Evolutionary conservation across 2,113 vertebrate genomes (phyloP).

Genomic region (Glaucidium brasilianum): DNA sequence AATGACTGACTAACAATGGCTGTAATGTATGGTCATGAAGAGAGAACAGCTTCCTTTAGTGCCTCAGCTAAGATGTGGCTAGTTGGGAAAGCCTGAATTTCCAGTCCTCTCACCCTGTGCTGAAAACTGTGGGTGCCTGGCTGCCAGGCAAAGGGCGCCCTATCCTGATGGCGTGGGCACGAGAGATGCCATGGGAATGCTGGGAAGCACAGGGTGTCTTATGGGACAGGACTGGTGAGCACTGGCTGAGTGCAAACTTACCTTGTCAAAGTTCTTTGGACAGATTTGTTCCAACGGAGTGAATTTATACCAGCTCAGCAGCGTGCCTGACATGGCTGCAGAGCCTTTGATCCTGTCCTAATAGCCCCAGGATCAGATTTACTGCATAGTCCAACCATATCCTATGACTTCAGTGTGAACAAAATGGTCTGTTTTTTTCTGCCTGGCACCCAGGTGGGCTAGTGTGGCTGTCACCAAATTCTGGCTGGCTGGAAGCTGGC

Average conservation of each 20-base stretch:
- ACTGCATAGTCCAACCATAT: not conserved
- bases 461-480: not conserved
- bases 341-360: not conserved
- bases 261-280: not conserved
- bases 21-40: constrained; percentile 60
- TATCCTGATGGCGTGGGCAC: accelerated
- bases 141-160: not conserved
- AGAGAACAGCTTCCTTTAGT: constrained; percentile 18
- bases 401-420: accelerated
- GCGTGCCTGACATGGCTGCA: not conserved
- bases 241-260: accelerated
- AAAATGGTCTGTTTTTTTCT: not conserved
- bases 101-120: not conserved
- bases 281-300: not conserved
- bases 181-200: not conserved
- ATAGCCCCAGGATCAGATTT: not conserved
- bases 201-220: not conserved
- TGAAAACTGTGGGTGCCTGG: not conserved
- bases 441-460: not conserved
- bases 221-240: not conserved
- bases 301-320: not conserved
- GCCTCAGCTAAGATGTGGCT: not conserved
- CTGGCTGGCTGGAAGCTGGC: not conserved
- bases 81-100: not conserved
- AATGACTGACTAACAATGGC: constrained; percentile 68